These are phyloP conservation scores for Aphrophora alni DNA, from an alignment of 2,888 invertebrate species.

Conservation along the genomic window DNA sequence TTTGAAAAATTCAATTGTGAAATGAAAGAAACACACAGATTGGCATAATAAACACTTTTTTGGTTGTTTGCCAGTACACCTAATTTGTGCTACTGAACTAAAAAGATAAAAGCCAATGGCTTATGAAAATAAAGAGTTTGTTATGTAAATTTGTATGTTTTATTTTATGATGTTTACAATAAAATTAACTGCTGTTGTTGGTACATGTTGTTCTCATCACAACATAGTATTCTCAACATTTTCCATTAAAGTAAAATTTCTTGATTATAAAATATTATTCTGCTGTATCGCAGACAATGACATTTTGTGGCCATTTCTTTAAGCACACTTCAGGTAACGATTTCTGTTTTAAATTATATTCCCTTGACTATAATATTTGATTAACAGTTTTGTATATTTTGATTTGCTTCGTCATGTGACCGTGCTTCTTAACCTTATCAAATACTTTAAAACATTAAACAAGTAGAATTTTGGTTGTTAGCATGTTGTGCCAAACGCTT, in stretches of 20 bases:
- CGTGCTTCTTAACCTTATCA: constrained; percentile 40
- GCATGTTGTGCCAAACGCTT: constrained; percentile 49
- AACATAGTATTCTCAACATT: background rate
- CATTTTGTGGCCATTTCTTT: background rate
- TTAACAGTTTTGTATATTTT: constrained; percentile 22
- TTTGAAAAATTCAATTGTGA: no score
- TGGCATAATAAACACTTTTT: no score
- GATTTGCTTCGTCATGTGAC: constrained; percentile 50
- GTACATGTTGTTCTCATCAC: no score
- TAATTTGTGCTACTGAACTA: no score
- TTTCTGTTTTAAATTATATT: background rate
- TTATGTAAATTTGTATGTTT: no score
- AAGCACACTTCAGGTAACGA: background rate
- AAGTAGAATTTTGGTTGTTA: constrained; percentile 46
- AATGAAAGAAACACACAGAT: no score
- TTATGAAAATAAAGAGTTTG: no score
- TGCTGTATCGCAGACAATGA: background rate
- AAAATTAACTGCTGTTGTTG: background rate
- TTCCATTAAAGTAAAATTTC: no score
- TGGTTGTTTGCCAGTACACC: no score
- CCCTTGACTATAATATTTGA: constrained; percentile 10
- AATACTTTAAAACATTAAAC: background rate
- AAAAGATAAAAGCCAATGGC: no score
- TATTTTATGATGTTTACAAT: no score
- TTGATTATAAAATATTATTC: background rate